These are phyloP conservation scores for Amia ocellicauda DNA, from an alignment of 2,113 vertebrate genomes.

Conservation along the genomic window DNA sequence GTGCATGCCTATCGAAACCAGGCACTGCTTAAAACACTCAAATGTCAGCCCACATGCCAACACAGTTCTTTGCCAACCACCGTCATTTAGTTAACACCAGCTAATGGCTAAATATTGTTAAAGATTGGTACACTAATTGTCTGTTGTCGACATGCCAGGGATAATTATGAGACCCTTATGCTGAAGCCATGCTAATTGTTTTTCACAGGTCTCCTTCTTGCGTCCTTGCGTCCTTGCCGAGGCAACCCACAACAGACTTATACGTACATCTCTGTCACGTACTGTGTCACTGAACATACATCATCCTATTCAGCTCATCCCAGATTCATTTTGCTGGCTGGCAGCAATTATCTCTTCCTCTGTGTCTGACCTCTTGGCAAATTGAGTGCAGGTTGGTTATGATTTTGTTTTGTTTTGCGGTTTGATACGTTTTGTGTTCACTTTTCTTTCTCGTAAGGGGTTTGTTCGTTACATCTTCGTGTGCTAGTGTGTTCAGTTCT, in stretches of 20 bases:
- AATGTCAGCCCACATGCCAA: too few species aligned
- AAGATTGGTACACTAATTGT: slow-evolving; percentile 73
- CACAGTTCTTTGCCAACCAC: slow-evolving; percentile 12
- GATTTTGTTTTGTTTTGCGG: slow-evolving; percentile 25
- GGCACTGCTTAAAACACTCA: too few species aligned
- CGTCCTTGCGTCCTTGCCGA: slow-evolving; percentile 61
- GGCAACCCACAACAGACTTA: slow-evolving; percentile 52
- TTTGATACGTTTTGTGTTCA: slow-evolving; percentile 9
- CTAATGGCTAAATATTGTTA: slow-evolving; percentile 69
- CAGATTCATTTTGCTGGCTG: slow-evolving; percentile 61
- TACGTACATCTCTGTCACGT: slow-evolving; percentile 66
- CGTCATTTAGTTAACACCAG: slow-evolving; percentile 40
- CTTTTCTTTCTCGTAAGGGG: neutral
- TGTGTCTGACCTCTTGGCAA: slow-evolving; percentile 58
- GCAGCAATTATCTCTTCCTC: slow-evolving; percentile 62
- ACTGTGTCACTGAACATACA: slow-evolving; percentile 67
- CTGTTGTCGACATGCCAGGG: slow-evolving; percentile 70
- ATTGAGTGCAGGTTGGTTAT: slow-evolving; percentile 45
- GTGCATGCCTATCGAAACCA: too few species aligned
- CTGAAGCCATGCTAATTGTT: slow-evolving; percentile 67
- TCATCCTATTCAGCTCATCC: slow-evolving; percentile 61
- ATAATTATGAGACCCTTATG: slow-evolving; percentile 69
- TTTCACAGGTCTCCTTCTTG: slow-evolving; percentile 61
- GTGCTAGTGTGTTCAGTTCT: too few species aligned
- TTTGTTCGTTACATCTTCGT: neutral